Evolutionary conservation across 2,888 invertebrate genomes (phyloP).

Genomic region (Nasonia oneida): DNA sequence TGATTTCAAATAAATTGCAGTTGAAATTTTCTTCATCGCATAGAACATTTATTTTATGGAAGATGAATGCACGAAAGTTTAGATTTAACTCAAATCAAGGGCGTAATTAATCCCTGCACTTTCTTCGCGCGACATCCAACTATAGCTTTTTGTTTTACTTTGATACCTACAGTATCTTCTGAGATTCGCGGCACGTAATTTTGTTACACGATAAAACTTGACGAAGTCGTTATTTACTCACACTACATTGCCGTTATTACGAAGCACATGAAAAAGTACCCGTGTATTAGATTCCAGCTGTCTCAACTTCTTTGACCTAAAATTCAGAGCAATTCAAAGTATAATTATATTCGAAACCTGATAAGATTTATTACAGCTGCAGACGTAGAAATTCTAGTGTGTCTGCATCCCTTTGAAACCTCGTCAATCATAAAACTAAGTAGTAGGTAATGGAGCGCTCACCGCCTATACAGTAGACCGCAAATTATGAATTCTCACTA

Average conservation of each 20-base stretch:
- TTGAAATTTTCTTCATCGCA: not conserved
- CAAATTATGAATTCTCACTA: constrained; percentile 31
- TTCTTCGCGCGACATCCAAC: no score
- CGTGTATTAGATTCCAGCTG: not conserved
- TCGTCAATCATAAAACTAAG: constrained; percentile 9
- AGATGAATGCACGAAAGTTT: not conserved
- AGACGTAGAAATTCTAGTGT: constrained; percentile 9
- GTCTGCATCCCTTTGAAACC: not conserved
- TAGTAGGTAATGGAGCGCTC: not conserved
- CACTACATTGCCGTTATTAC: no score
- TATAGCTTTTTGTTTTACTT: no score
- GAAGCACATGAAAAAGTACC: not conserved
- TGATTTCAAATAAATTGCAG: not conserved
- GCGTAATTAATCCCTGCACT: no score
- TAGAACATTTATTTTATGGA: not conserved
- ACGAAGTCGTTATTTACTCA: no score
- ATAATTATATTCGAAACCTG: constrained; percentile 25
- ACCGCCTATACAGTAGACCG: not conserved
- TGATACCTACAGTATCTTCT: no score
- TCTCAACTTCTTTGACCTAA: not conserved
- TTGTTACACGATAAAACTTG: no score
- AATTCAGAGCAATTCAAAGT: not conserved
- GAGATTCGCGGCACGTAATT: no score
- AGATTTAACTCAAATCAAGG: not conserved
- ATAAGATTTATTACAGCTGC: not conserved